These are phyloP conservation scores for Macaria liturata DNA, from an alignment of 2,888 invertebrate genomes.

Conservation along the genomic window DNA sequence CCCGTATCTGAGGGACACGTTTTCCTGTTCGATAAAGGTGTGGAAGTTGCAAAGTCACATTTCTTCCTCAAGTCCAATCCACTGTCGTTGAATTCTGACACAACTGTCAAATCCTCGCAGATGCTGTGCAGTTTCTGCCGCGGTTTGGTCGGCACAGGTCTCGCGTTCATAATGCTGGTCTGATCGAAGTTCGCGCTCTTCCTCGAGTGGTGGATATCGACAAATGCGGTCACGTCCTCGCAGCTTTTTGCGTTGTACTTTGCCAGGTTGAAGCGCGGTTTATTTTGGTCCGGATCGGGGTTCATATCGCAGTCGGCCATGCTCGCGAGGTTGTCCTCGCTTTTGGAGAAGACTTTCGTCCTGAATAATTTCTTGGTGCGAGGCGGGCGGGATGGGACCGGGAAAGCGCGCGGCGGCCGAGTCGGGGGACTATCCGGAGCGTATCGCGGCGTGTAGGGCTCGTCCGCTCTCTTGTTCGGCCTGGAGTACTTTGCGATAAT, in stretches of 20 bases:
- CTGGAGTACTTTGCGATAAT: conserved; percentile 81
- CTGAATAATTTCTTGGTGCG: conserved; percentile 55
- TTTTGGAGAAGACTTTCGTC: conserved; percentile 62
- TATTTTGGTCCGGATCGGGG: conserved; percentile 52
- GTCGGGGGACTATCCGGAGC: conserved; percentile 54
- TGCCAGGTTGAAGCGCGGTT: conserved; percentile 51
- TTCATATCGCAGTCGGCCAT: conserved; percentile 62
- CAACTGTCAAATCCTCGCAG: conserved; percentile 55
- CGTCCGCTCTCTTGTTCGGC: conserved; percentile 68
- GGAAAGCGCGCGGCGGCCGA: conserved; percentile 63
- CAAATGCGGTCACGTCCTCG: conserved; percentile 71
- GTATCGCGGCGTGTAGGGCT: conserved; percentile 51
- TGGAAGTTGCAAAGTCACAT: conserved; percentile 64
- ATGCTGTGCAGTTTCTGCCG: conserved; percentile 63
- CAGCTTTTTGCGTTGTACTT: conserved; percentile 73
- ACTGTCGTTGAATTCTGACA: conserved; percentile 60
- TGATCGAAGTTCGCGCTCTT: conserved; percentile 71
- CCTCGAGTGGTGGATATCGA: conserved; percentile 61
- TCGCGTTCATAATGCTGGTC: conserved; percentile 71
- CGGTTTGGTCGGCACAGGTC: conserved; percentile 45
- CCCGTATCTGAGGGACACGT: conserved; percentile 62
- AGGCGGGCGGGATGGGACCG: conserved; percentile 66
- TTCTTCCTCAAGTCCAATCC: conserved; percentile 58
- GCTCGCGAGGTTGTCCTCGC: conserved; percentile 70
- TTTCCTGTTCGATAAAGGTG: conserved; percentile 67